phyloP scores from a whole-genome alignment of 2,888 invertebrate species.

The Napeogenes inachia region DNA sequence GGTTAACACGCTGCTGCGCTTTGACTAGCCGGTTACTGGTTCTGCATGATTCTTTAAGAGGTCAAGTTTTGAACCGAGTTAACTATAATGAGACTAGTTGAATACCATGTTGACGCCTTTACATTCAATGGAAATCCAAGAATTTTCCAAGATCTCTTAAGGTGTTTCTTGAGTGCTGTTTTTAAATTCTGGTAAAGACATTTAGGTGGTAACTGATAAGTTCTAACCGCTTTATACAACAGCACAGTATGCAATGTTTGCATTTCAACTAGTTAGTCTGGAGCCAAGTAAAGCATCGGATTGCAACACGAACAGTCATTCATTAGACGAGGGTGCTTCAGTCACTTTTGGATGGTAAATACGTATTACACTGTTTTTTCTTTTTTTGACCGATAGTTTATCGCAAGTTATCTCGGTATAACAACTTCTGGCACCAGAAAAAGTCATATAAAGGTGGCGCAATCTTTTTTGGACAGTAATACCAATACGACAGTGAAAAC shows the following conservation, averaged over 20 bases:
- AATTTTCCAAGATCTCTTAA: not conserved
- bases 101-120: not conserved
- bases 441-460: conserved; percentile 7
- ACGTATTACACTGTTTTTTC: no score
- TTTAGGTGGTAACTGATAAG: not conserved
- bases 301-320: not conserved
- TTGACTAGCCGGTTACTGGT: conserved; percentile 11
- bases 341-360: not conserved
- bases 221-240: not conserved
- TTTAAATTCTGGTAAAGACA: not conserved
- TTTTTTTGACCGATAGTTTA: no score
- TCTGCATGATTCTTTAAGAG: not conserved
- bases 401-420: no score
- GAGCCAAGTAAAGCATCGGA: not conserved
- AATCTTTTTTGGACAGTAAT: conserved; percentile 14
- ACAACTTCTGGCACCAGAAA: conserved; percentile 1
- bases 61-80: conserved; percentile 1
- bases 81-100: conserved; percentile 1
- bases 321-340: not conserved
- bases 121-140: not conserved
- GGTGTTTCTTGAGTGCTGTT: not conserved
- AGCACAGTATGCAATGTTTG: conserved; percentile 1
- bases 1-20: conserved; percentile 26
- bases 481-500: conserved; percentile 18
- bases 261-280: not conserved